phyloP scores from a whole-genome alignment of 2,888 invertebrate species.

The Tenthredo mesomela region DNA sequence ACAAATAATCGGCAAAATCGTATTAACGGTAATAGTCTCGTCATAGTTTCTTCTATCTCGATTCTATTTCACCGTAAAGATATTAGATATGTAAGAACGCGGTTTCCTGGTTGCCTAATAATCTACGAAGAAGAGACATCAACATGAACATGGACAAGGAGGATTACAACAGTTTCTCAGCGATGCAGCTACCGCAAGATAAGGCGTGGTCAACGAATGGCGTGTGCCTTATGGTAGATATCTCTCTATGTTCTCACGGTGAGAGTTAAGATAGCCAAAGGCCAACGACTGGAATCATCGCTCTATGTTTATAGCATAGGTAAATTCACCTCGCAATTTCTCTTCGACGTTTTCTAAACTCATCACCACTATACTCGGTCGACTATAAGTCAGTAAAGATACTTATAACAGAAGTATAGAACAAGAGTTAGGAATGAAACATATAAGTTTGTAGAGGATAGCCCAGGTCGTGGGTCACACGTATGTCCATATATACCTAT shows the following conservation, averaged over 20 bases:
- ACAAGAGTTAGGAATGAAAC: slow-evolving; percentile 25
- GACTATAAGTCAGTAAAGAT: not conserved
- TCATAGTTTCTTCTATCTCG: not conserved
- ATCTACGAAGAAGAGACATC: not conserved
- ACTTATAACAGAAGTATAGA: slow-evolving; percentile 7
- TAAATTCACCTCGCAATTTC: slow-evolving; percentile 40
- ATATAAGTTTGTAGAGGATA: slow-evolving; percentile 8
- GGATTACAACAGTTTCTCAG: not conserved
- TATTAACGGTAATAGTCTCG: not conserved
- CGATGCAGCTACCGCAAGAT: not conserved
- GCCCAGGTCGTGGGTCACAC: slow-evolving; percentile 36
- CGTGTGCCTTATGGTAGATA: not conserved
- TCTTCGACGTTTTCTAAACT: slow-evolving; percentile 50
- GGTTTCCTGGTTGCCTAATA: slow-evolving; percentile 25
- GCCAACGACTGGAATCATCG: slow-evolving; percentile 20
- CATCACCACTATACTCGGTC: not conserved
- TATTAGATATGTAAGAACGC: not conserved
- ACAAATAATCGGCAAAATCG: not conserved
- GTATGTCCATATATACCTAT: not conserved
- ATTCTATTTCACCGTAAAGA: not conserved
- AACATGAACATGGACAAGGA: not conserved
- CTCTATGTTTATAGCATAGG: slow-evolving; percentile 8
- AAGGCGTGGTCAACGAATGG: slow-evolving; percentile 37
- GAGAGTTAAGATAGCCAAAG: slow-evolving; percentile 51
- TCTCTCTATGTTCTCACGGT: slow-evolving; percentile 45